These are phyloP conservation scores for Polypterus bichir DNA, from an alignment of 2,113 vertebrate genomes.

Conservation along the genomic window DNA sequence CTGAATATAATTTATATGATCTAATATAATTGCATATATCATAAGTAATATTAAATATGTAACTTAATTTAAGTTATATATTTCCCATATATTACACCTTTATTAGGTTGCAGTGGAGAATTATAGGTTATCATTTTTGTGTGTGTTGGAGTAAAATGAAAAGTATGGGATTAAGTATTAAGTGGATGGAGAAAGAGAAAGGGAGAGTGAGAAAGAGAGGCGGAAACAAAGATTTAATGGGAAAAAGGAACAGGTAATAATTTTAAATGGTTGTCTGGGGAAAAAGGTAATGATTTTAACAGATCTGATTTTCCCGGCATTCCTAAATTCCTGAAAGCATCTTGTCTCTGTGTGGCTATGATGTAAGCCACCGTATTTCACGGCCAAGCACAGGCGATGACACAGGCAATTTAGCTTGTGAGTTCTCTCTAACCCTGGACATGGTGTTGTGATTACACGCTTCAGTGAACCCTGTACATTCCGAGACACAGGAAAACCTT, in stretches of 20 bases:
- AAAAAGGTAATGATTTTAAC: conserved; percentile 61
- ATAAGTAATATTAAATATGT: too few species aligned
- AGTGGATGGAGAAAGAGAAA: conserved; percentile 14
- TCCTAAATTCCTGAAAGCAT: conserved; percentile 41
- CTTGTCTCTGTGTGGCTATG: conserved; percentile 40
- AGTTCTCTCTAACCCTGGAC: conserved; percentile 67
- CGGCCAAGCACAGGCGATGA: conserved; percentile 63
- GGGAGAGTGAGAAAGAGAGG: conserved; percentile 9
- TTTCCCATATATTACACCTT: too few species aligned
- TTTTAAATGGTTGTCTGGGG: conserved; percentile 60
- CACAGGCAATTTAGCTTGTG: conserved; percentile 78
- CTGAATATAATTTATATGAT: too few species aligned
- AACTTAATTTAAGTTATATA: too few species aligned
- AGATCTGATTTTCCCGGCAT: conserved; percentile 45
- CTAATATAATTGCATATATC: too few species aligned
- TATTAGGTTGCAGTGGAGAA: too few species aligned
- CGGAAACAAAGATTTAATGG: conserved; percentile 53
- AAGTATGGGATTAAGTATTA: too few species aligned
- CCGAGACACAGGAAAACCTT: conserved; percentile 50
- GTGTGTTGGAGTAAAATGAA: too few species aligned
- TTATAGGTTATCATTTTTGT: too few species aligned
- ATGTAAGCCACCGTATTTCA: conserved; percentile 69
- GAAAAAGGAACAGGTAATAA: conserved; percentile 62
- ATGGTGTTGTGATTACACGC: conserved; percentile 77
- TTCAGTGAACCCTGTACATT: conserved; percentile 48